A percentile compares a stretch with the other conserved stretches of the same genome.
Conservation (phyloP, 2,797 vertebrate genomes). For the Chelon labrosus region DNA sequence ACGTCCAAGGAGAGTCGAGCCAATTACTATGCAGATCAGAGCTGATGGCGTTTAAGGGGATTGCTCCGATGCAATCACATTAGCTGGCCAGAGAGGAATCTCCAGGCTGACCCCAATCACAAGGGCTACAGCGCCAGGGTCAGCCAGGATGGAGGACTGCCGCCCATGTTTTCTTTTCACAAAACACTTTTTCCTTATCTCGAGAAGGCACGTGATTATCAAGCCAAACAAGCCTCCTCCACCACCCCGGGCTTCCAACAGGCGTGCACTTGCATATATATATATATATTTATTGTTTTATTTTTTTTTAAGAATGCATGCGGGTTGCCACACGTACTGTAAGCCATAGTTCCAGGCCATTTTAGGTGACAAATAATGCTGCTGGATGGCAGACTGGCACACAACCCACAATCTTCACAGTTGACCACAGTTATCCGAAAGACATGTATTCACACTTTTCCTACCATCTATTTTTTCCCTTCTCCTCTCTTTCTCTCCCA, state of each 20-base stretch:
- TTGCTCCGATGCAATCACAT: slow-evolving; percentile 98
- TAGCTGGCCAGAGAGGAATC: slow-evolving; percentile 95
- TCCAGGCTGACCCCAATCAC: slow-evolving; percentile 93
- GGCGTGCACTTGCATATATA: slow-evolving; percentile 69
- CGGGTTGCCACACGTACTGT: slow-evolving; percentile 50
- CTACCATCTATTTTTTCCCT: slow-evolving; percentile 38
- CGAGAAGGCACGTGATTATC: slow-evolving; percentile 80
- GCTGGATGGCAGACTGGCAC: slow-evolving; percentile 6
- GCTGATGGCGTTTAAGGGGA: slow-evolving; percentile 96
- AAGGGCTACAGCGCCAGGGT: slow-evolving; percentile 81
- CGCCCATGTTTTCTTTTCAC: slow-evolving; percentile 82
- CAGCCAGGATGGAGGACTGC: slow-evolving; percentile 71
- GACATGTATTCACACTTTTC: slow-evolving; percentile 57
- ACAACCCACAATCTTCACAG: slow-evolving; percentile 42
- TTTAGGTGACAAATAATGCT: slow-evolving; percentile 29
- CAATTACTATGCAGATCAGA: slow-evolving; percentile 99
- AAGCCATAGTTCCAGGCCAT: neutral
- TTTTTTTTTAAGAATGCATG: slow-evolving; percentile 55
- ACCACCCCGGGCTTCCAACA: slow-evolving; percentile 43
- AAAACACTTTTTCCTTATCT: slow-evolving; percentile 86
- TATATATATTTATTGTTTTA: no score
- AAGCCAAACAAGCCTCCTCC: slow-evolving; percentile 81
- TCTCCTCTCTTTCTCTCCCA: slow-evolving; percentile 46
- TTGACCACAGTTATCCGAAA: slow-evolving; percentile 59
- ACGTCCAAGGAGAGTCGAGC: slow-evolving; percentile 93